Evolutionary conservation across 1,140 invertebrate species (phyloP).

Genomic region (Chironomus tepperi): DNA sequence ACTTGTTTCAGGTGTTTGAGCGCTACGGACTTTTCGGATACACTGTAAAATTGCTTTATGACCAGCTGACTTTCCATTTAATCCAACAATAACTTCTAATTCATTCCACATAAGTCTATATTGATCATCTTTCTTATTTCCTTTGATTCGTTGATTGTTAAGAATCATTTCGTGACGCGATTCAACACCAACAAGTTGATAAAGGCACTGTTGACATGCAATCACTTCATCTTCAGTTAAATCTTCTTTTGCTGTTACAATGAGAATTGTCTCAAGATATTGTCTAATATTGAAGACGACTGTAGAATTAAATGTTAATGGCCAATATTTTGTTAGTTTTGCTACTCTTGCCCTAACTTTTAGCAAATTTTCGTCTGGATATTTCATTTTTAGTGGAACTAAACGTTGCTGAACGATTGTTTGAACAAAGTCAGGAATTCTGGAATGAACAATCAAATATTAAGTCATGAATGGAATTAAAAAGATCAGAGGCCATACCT

Average conservation of each 20-base stretch:
- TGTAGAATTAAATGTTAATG: constrained; percentile 82
- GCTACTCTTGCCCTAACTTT: constrained; percentile 61
- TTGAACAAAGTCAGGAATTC: constrained; percentile 73
- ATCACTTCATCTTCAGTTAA: constrained; percentile 77
- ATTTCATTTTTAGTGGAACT: constrained; percentile 52
- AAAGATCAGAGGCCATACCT: no score
- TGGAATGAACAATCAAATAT: constrained; percentile 75
- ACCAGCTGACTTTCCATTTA: constrained; percentile 55
- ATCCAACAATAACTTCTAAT: constrained; percentile 71
- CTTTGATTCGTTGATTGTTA: constrained; percentile 40
- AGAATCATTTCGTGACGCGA: constrained; percentile 68
- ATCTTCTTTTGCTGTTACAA: constrained; percentile 71
- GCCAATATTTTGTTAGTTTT: constrained; percentile 83
- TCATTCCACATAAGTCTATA: constrained; percentile 85
- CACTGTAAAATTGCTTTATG: constrained; percentile 77
- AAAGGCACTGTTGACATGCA: constrained; percentile 82
- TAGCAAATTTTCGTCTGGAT: constrained; percentile 38
- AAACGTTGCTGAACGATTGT: constrained; percentile 80
- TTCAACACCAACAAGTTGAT: constrained; percentile 72
- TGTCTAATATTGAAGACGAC: constrained; percentile 80
- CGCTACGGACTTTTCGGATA: constrained; percentile 65
- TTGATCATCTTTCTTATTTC: constrained; percentile 71
- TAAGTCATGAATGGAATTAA: no score
- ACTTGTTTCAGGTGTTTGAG: constrained; percentile 42
- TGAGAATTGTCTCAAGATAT: constrained; percentile 71